Base-by-base conservation (phyloP, 2,113 vertebrate genomes). In the Burhinus bistriatus region DNA sequence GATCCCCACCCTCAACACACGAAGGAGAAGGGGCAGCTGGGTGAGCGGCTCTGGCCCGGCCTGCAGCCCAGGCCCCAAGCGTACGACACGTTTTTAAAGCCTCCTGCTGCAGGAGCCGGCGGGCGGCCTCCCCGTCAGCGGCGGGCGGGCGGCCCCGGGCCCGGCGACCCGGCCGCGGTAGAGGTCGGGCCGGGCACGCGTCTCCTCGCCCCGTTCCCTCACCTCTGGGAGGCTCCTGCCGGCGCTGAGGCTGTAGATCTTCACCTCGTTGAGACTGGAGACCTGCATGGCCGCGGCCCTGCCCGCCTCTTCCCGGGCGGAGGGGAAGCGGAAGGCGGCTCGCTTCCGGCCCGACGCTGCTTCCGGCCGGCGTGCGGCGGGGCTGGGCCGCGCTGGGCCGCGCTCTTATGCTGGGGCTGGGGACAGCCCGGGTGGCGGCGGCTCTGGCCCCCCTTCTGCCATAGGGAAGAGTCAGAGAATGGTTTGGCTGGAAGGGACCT, bases 211-310 rank as follows among this genome's bases (percentile, higher is more conserved):
- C 58, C 17, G 11, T 98, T 98, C 30, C 3, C 98, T 99, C 97
- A 99, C 99, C 99, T 99, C 99, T 2, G 99, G 99, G 16, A 99
- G 98, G 83, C 99, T 99, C 97, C 99, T 99, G 57, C 99, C 99
- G 32, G 99, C 98, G 85, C 99, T 99, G n/a, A 99, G 97, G 77
- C 99, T 99, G 94, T 99, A 99, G 90, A 99, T 99, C 98, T 99
- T 99, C 92, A 99, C 99, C 88, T 99, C 99, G 86, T 99, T 99
- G 68, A 99, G 98, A 89, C 98, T 99, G 20, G 99, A 99, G 34
- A 99, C 98, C 98, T 99, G 99, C 99, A 99, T 99, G 90, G 73
- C 44, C 4, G 9, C 59, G 2, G 36, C 8, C 2, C 29, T 4
- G 0, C 42, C 34, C 49, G n/a, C 9, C 86, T 52, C 85, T 95